Conservation (phyloP, 2,888 invertebrate genomes). For the Hirtodrosophila histrioides region DNA sequence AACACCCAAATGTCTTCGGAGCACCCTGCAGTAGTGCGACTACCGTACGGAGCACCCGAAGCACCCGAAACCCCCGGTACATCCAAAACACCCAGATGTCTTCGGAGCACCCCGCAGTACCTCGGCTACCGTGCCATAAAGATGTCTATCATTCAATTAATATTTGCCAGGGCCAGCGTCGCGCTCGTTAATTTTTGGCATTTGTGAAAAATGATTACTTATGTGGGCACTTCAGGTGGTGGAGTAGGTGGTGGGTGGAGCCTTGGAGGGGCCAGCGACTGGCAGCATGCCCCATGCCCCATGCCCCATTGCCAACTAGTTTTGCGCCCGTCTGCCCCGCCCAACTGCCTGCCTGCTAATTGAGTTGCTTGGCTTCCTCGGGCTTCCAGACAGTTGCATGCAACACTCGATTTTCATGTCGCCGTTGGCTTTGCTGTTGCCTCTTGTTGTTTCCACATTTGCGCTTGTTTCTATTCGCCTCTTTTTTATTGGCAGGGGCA, state of each 20-base stretch:
- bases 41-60: too few relatives aligned
- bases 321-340: slow-evolving; percentile 2
- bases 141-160: slow-evolving; percentile 82
- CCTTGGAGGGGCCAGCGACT: slow-evolving; percentile 12
- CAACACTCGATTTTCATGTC: slow-evolving; percentile 48
- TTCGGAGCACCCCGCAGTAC: too few relatives aligned
- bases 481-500: slow-evolving; percentile 22
- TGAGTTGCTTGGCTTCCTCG: slow-evolving; percentile 76
- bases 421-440: slow-evolving; percentile 11
- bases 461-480: not conserved
- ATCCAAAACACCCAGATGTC: too few relatives aligned
- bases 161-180: slow-evolving; percentile 48
- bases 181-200: slow-evolving; percentile 55
- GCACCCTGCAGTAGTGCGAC: too few relatives aligned
- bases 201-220: slow-evolving; percentile 65
- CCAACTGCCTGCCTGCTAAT: slow-evolving; percentile 55
- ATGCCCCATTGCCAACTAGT: slow-evolving; percentile 35
- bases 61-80: too few relatives aligned
- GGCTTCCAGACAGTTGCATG: slow-evolving; percentile 66
- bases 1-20: too few relatives aligned
- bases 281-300: not conserved
- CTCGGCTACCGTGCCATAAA: slow-evolving; percentile 54
- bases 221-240: slow-evolving; percentile 36
- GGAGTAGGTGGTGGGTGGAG: slow-evolving; percentile 47
- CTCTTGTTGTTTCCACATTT: slow-evolving; percentile 24